Conservation (phyloP, 2,888 invertebrate genomes). For the Nemapogon koenigi region DNA sequence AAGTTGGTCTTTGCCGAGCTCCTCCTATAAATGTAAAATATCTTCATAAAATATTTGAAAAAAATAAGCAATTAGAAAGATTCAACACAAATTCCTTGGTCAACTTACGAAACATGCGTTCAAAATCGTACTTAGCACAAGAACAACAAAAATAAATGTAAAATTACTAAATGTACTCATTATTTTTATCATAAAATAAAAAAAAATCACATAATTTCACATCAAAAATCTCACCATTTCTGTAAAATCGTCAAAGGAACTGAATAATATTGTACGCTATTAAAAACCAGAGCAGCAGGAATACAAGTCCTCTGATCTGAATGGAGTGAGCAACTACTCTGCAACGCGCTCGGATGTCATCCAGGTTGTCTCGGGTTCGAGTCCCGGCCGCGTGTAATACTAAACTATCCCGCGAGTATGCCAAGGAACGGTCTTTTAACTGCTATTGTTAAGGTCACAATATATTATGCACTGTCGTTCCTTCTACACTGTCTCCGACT, state of each 20-base stretch:
- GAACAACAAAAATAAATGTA: constrained; percentile 1
- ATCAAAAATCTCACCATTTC: constrained; percentile 34
- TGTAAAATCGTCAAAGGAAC: constrained; percentile 24
- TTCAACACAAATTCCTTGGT: neutral
- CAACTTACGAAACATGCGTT: constrained; percentile 5
- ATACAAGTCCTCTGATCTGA: constrained; percentile 53
- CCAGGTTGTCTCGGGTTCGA: constrained; percentile 46
- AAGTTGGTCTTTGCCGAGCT: constrained; percentile 79
- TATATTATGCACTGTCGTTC: constrained; percentile 30
- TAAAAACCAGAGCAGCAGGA: constrained; percentile 41
- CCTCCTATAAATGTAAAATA: constrained; percentile 67
- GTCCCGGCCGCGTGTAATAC: constrained; percentile 18
- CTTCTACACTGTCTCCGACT: constrained; percentile 22
- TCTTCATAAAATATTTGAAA: constrained; percentile 14
- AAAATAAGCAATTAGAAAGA: constrained; percentile 1
- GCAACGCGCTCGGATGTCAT: constrained; percentile 39
- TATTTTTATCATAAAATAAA: constrained; percentile 1
- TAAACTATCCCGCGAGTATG: constrained; percentile 23
- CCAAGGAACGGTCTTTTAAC: constrained; percentile 43
- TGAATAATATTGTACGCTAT: constrained; percentile 40
- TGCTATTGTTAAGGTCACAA: constrained; percentile 39
- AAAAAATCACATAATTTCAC: neutral
- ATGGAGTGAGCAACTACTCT: constrained; percentile 51
- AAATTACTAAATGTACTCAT: constrained; percentile 6
- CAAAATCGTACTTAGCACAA: constrained; percentile 4